phyloP scores from a whole-genome alignment of 2,888 invertebrate genomes.

The Pyrgus malvae region DNA sequence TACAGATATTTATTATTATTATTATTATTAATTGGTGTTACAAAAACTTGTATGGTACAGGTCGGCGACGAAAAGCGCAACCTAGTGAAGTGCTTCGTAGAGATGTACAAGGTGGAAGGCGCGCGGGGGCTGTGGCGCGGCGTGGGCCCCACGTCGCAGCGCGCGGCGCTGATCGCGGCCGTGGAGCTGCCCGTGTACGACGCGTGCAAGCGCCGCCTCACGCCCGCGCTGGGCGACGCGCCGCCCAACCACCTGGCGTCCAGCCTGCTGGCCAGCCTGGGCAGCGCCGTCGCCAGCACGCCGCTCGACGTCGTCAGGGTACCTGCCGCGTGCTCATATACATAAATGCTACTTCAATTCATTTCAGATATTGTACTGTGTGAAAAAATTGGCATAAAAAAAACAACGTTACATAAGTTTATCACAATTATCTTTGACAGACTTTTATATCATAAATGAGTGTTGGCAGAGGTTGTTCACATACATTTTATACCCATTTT shows the following conservation, averaged over 20 bases:
- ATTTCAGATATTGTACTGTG: too few species aligned
- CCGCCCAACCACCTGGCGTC: slow-evolving; percentile 94
- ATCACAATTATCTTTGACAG: too few species aligned
- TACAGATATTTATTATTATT: too few species aligned
- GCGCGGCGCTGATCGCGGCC: slow-evolving; percentile 96
- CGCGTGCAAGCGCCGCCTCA: slow-evolving; percentile 89
- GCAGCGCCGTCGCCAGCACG: slow-evolving; percentile 96
- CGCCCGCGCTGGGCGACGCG: slow-evolving; percentile 87
- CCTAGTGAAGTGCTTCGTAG: slow-evolving; percentile 89
- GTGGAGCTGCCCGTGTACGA: slow-evolving; percentile 97
- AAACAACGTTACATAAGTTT: too few species aligned
- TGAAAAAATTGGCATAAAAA: too few species aligned
- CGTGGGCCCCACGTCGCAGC: slow-evolving; percentile 94
- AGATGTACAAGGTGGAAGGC: slow-evolving; percentile 93
- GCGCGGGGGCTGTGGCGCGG: slow-evolving; percentile 94
- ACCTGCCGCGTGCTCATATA: slow-evolving; percentile 19
- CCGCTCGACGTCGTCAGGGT: slow-evolving; percentile 97
- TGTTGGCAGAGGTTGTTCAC: too few species aligned
- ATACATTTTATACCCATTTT: too few species aligned
- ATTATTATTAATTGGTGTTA: too few species aligned
- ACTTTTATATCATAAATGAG: too few species aligned
- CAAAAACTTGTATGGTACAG: too few species aligned
- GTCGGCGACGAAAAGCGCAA: slow-evolving; percentile 82
- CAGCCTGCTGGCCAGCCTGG: slow-evolving; percentile 94
- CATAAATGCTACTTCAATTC: background rate